Conservation (phyloP, 2,797 vertebrate species). For the Artibeus jamaicensis region DNA sequence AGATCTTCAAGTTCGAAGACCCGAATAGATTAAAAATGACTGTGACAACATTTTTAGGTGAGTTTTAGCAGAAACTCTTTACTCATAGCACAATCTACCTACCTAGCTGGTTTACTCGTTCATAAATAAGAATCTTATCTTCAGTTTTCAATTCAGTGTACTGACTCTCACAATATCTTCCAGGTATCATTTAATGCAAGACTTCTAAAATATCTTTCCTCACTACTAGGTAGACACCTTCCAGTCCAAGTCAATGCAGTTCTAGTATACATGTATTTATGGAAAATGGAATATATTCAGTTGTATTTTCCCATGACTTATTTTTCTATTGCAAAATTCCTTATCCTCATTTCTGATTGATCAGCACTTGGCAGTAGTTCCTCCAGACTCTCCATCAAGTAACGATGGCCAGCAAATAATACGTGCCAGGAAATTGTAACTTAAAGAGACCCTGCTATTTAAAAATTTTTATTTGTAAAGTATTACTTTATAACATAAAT, state of each 20-base stretch:
- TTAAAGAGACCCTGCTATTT: slow-evolving; percentile 39
- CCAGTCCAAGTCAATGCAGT: slow-evolving; percentile 17
- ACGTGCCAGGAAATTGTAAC: slow-evolving; percentile 3
- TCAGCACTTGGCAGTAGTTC: neutral
- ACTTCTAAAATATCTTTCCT: slow-evolving; percentile 43
- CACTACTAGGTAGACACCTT: slow-evolving; percentile 18
- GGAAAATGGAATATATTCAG: slow-evolving; percentile 38
- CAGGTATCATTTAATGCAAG: slow-evolving; percentile 17
- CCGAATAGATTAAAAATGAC: slow-evolving; percentile 20
- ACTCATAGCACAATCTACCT: slow-evolving; percentile 7
- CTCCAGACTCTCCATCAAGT: slow-evolving; percentile 7
- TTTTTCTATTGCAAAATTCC: slow-evolving; percentile 21
- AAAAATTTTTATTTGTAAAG: slow-evolving; percentile 23
- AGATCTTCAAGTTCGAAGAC: slow-evolving; percentile 24
- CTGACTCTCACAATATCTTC: slow-evolving; percentile 41
- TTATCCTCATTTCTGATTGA: slow-evolving; percentile 27
- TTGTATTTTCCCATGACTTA: slow-evolving; percentile 19
- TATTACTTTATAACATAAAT: slow-evolving; percentile 33
- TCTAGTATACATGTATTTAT: slow-evolving; percentile 14
- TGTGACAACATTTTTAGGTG: neutral
- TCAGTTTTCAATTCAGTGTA: slow-evolving; percentile 11
- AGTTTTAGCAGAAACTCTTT: slow-evolving; percentile 36
- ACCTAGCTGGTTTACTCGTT: slow-evolving; percentile 29
- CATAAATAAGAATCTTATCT: slow-evolving; percentile 32
- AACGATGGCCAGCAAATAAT: neutral